Base-by-base conservation (phyloP, 2,888 invertebrate genomes). In the Villa cingulata region DNA sequence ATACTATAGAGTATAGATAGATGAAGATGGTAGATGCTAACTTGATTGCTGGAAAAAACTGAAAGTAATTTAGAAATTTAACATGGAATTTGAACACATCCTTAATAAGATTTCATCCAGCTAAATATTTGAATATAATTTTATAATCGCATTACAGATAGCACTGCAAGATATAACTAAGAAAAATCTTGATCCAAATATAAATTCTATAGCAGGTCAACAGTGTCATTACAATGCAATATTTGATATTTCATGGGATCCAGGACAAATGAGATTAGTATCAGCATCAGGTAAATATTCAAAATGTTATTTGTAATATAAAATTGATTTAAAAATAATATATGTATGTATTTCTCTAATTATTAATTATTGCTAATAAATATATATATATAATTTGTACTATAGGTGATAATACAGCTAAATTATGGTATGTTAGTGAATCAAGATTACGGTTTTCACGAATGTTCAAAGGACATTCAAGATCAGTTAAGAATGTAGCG, bases 171-270 rank as follows among this genome's bases (percentile, higher is more conserved):
- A 78, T 55, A 76, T 76, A 43, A 69, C 69, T 12, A 49, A 60
- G 18, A 56, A 57, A 3, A 66, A 66, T 45, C 66, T 59, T 41
- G 56, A 64, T 20, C 53, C 55, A 0, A 66, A 70, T 45, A 72
- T 74, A 23, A 65, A 67, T 41, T 58, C 68, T 0, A 56, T 77
- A 34, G 71, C 71, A 40, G 72, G 73, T 0, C 73, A 74, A 50
- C 76, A 76, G 55, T 77, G 77, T 50, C 92, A 92, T 66, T 77
- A 76, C 58, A 91, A 92, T 73, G 91, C 91, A 0, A 83, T 92
- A 32, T 92, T 91, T 63, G 91, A 92, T 65, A 63, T 92, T 45
- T 83, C 84, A 1, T 94, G 92, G 92, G 80, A 83, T 70, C 82
- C 83, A 0, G 74, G 77, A 0, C 75, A 81, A 58, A 77, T 78